Base-by-base conservation (phyloP, 2,888 invertebrate genomes). In the Itoplectis maculator region DNA sequence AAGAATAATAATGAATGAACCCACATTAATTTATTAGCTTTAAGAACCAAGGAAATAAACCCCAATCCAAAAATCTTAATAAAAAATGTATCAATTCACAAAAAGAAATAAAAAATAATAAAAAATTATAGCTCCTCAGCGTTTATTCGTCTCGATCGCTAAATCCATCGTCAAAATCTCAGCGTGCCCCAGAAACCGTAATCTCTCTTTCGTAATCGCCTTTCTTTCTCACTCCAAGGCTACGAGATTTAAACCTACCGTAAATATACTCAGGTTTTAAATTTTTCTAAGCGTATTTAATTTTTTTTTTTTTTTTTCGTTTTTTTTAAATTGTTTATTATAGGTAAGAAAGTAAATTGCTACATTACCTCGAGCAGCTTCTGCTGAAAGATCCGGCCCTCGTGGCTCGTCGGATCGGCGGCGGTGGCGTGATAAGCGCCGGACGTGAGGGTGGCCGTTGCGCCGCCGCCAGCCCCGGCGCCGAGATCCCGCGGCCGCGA, bases 351-450 rank as follows among this genome's bases (percentile, higher is more conserved):
- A 42, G 45, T 63, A 40, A 79, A 73, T 80, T 61, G 72, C 84
- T 87, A 91, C 91, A 87, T 93, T 91, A 95, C 95, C 95, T 95
- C 95, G 93, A 95, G 93, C 90, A 96, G 95, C 93, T 95, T 95
- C 87, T 95, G 95, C 89, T 96, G 95, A 91, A 95, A 94, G 90
- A 94, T 94, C 91, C 94, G 94, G 89, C 95, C 95, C 84, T 95
- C 94, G 82, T 94, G 92, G 84, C 94, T 93, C 84, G 94, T 92
- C 81, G 94, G 94, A 86, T 95, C 94, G 87, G 94, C 93, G 90
- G 93, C 93, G 80, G 90, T 86, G 37, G 88, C 87, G 78, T 91
- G 91, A 85, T 91, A 91, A 82, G 90, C 89, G 70, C 91, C 91
- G 93, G 94, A 88, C 93, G 94, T 89, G 93, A 94, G 89, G 82